These are phyloP conservation scores for Sanderia malayensis DNA, from an alignment of 30 jellyfish, hydroid and myxozoan genomes.

Conservation along the genomic window DNA sequence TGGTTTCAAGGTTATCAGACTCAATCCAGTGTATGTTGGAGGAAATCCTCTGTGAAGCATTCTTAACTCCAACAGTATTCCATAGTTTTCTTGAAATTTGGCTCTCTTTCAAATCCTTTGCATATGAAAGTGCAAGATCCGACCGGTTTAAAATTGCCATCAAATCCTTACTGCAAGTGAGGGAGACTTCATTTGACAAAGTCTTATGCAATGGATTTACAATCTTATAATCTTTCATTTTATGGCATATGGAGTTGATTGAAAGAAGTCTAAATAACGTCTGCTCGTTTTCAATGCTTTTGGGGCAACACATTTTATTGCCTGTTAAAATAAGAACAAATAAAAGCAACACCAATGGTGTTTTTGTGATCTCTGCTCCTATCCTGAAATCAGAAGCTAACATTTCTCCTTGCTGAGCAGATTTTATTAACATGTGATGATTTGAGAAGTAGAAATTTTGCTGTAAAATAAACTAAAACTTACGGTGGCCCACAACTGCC, in stretches of 20 bases:
- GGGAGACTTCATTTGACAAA: constrained; percentile 12
- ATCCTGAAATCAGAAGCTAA: constrained; percentile 31
- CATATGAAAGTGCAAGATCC: constrained; percentile 10
- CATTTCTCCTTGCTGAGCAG: background rate
- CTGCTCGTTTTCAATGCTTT: background rate
- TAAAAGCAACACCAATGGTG: background rate
- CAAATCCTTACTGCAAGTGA: constrained; percentile 15
- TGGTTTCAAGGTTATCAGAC: constrained; percentile 20
- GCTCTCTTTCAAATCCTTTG: constrained; percentile 13
- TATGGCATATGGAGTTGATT: constrained; percentile 5
- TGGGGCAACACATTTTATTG: background rate
- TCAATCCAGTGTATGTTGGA: constrained; percentile 19
- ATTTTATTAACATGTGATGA: background rate
- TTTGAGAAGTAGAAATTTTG: background rate
- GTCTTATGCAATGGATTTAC: constrained; percentile 19
- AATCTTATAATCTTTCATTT: constrained; percentile 17
- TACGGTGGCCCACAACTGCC: no score
- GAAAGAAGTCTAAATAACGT: constrained; percentile 19
- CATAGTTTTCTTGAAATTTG: background rate
- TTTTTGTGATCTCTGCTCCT: constrained; percentile 14
- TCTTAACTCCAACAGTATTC: constrained; percentile 4
- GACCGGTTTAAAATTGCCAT: background rate
- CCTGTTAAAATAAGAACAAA: constrained; percentile 30
- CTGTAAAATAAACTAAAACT: background rate
- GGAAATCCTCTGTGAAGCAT: background rate